phyloP scores from a whole-genome alignment of 2,113 vertebrate genomes.

The Tychaedon coryphoeus region DNA sequence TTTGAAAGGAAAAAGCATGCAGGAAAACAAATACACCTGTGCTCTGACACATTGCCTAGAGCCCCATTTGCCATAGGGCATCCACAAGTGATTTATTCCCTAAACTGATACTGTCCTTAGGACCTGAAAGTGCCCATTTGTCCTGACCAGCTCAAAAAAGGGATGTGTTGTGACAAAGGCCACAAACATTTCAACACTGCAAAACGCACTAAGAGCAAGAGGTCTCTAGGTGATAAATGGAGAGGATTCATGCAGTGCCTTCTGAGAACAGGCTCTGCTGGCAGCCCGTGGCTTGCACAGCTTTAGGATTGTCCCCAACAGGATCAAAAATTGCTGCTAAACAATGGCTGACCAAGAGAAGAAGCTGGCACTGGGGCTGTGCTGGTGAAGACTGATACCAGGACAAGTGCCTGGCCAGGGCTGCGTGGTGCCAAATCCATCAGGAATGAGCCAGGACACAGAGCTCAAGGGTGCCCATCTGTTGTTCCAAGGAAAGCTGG shows the following conservation, averaged over 20 bases:
- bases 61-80: not conserved
- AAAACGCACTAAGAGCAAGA: not conserved
- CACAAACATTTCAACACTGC: not conserved
- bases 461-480: accelerated
- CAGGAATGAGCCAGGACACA: not conserved
- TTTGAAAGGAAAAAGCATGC: not conserved
- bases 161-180: not conserved
- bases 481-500: not conserved
- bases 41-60: not conserved
- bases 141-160: not conserved
- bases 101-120: not conserved
- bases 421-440: not conserved
- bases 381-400: accelerated
- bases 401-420: not conserved
- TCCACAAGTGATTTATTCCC: not conserved
- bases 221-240: not conserved
- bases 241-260: not conserved
- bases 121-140: not conserved
- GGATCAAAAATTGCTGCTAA: not conserved
- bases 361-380: not conserved
- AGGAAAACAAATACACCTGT: not conserved
- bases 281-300: not conserved
- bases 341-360: accelerated
- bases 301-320: not conserved
- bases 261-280: not conserved